Evolutionary conservation across 2,888 invertebrate genomes (phyloP), one percentile per base, ranked within the genome.

Genomic region (Orthosia cruda): DNA sequence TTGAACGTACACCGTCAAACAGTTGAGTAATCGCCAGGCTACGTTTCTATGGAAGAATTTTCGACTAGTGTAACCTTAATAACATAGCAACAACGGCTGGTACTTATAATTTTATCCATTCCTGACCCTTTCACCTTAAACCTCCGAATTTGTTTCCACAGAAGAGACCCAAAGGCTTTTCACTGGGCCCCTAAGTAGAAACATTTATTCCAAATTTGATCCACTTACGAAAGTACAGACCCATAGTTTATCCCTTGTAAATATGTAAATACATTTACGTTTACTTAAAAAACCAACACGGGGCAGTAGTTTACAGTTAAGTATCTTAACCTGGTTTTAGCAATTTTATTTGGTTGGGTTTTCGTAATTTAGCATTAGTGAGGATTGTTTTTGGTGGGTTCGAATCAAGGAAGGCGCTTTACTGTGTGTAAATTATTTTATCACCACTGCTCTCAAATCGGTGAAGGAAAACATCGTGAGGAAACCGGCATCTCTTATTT

Each of bases 201-300:
- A 85, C 85, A 84, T 84, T 86, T 87, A 85, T 87, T 87, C 83
- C 83, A 86, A 87, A 87, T 87, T 86, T 88, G 86, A 84, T 86
- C 87, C 86, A 83, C 86, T 88, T 88, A 86, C 77, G 71, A 77
- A 87, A 84, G 81, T 80, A 84, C 79, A 82, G 76, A 58, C 78
- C 84, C 69, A 77, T 81, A 88, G 88, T 87, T 83, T 84, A 88
- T 88, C 88, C 88, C 79, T 87, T 83, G 81, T 87, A 81, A 88
- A 87, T 87, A 81, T 88, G 79, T 81, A 77, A 79, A 86, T 80
- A 84, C 72, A 63, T 83, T 83, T 71, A 77, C 71, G 74, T 80
- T 76, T 64, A 70, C 74, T 84, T 75, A 75, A 82, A 82, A 76
- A 77, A 70, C 71, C 73, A 78, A 71, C 71, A 73, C 32, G 57